phyloP scores from a whole-genome alignment of 2,113 vertebrate species.

The Hemiprocne comata region DNA sequence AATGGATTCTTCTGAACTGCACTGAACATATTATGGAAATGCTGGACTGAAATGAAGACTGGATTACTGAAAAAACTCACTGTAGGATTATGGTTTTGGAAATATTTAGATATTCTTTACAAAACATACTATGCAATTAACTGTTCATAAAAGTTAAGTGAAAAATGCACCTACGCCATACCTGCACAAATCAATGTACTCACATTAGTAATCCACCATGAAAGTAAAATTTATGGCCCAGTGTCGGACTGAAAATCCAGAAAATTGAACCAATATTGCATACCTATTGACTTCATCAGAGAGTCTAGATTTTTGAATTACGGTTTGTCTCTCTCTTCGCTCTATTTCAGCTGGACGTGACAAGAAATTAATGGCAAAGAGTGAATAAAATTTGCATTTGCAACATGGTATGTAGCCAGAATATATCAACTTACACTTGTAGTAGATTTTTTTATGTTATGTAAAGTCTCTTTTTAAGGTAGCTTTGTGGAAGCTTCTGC shows the following conservation, averaged over 20 bases:
- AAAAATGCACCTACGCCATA: neutral
- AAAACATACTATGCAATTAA: neutral
- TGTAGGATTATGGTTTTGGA: neutral
- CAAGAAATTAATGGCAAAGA: neutral
- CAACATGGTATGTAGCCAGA: neutral
- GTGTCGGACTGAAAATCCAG: neutral
- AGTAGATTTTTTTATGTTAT: neutral
- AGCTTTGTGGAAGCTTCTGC: neutral
- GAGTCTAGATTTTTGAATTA: neutral
- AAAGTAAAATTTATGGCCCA: neutral
- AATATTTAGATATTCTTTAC: neutral
- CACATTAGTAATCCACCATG: neutral
- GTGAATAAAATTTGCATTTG: neutral
- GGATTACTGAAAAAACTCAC: neutral
- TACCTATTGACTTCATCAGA: neutral
- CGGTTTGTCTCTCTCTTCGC: neutral
- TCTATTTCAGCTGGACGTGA: neutral
- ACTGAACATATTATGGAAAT: neutral
- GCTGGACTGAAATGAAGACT: neutral
- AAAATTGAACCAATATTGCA: neutral
- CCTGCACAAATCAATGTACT: neutral
- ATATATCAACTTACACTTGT: neutral
- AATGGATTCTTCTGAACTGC: neutral
- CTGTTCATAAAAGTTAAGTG: neutral
- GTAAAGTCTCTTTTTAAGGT: neutral